Evolutionary conservation across 2,113 vertebrate genomes (phyloP).

Genomic region (Pteropus alecto): DNA sequence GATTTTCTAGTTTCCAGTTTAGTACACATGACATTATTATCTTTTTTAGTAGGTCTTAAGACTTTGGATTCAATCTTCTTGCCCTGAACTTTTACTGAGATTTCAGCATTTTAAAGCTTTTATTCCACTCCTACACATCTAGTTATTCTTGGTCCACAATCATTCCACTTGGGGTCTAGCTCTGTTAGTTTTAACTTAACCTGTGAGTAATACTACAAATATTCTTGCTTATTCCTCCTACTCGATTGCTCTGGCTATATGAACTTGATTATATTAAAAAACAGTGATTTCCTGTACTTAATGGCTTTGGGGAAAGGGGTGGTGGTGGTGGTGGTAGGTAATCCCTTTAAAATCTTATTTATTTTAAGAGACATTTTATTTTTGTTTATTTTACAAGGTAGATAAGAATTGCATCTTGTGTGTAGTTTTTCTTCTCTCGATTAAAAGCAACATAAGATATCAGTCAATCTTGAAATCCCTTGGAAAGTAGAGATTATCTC

Average conservation of each 20-base stretch:
- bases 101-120: conserved; percentile 45
- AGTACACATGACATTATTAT: conserved; percentile 22
- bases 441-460: conserved; percentile 31
- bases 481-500: neutral
- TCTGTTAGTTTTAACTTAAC: conserved; percentile 52
- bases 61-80: conserved; percentile 41
- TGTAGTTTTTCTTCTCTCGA: neutral
- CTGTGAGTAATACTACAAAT: conserved; percentile 2
- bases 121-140: conserved; percentile 38
- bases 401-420: neutral
- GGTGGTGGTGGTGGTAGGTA: neutral
- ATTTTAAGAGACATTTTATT: neutral
- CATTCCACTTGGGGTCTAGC: conserved; percentile 4
- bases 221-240: conserved; percentile 25
- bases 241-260: neutral
- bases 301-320: neutral
- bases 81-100: conserved; percentile 36
- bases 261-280: neutral
- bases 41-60: conserved; percentile 50
- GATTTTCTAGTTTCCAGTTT: conserved; percentile 46
- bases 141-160: conserved; percentile 45
- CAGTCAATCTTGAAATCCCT: neutral
- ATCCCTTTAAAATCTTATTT: conserved; percentile 7
- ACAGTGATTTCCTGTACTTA: neutral
- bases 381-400: conserved; percentile 2